These are phyloP conservation scores for Coleophora flavipennella DNA, from an alignment of 2,888 invertebrate genomes.

Conservation along the genomic window DNA sequence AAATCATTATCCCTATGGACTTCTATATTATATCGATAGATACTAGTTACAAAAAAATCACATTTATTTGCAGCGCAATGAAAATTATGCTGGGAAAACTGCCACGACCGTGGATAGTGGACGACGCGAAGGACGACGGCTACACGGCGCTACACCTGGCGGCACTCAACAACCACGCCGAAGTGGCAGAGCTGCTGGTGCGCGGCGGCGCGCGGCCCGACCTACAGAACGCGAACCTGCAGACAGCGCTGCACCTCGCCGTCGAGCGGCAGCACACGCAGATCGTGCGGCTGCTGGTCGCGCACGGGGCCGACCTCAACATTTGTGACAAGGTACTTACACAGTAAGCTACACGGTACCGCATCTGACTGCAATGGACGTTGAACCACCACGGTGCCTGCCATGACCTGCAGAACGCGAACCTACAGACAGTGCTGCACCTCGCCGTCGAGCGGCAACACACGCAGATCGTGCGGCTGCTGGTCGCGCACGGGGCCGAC, in stretches of 20 bases:
- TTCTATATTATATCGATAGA: too few relatives aligned
- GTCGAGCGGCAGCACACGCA: conserved; percentile 98
- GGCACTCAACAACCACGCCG: conserved; percentile 96
- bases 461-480: conserved; percentile 94
- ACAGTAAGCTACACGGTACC: conserved; percentile 95
- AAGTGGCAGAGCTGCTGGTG: conserved; percentile 93
- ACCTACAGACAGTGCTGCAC: conserved; percentile 93
- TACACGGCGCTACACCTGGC: conserved; percentile 97
- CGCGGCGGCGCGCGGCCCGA: conserved; percentile 95
- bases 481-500: conserved; percentile 89
- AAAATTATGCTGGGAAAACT: conserved; percentile 93
- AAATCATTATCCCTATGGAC: too few relatives aligned
- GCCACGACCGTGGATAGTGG: conserved; percentile 96
- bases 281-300: conserved; percentile 92
- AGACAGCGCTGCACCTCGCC: conserved; percentile 93
- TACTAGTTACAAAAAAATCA: neutral
- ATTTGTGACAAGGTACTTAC: conserved; percentile 90
- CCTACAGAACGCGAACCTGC: conserved; percentile 95
- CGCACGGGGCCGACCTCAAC: conserved; percentile 94
- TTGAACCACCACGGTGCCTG: conserved; percentile 92
- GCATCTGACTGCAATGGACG: conserved; percentile 93
- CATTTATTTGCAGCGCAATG: conserved; percentile 88
- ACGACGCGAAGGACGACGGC: conserved; percentile 98
- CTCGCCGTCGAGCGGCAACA: conserved; percentile 97
- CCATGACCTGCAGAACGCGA: conserved; percentile 96